Evolutionary conservation across 2,888 invertebrate genomes (phyloP), one percentile per base, ranked within the genome.

Genomic region (Tiphia femorata): DNA sequence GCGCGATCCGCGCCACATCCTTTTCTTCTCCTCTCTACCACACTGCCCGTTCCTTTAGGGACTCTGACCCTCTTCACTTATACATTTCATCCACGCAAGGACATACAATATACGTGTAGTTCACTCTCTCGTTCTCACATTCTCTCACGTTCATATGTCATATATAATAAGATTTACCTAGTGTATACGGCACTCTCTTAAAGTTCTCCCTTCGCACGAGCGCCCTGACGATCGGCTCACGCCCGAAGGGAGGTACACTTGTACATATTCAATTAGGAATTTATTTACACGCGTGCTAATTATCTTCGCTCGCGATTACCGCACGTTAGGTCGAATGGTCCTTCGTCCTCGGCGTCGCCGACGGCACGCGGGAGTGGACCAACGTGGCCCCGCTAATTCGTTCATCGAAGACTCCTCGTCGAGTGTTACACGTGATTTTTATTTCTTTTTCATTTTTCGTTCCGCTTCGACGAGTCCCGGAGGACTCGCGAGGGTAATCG

Each of bases 201-300:
- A 71, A n/a, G n/a, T 65, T 41, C 55, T 56, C 57, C 43, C 23
- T 53, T 33, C 51, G 29, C 20, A 17, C 20, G 37, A 41, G 47
- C 46, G 41, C 21, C 55, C 33, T 6, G 33, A 33, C 12, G 33
- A 33, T 33, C 8, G 12, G 12, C 33, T 33, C 12, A 12, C 2
- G 33, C 33, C 12, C 48, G 43, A 65, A 52, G 59, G 58, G n/a
- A n/a, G n/a, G n/a, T n/a, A n/a, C 70, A 72, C 68, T 79, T 79
- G 79, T 79, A 79, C 79, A 80, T 79, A 78, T 76, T 80, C 77
- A 33, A 68, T 78, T 79, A 79, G 80, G 79, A 79, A 80, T 80
- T 79, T 81, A 82, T 82, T 80, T 82, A 81, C 79, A 81, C 76
- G 75, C 81, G 75, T 80, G 78, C 78, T 78, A 79, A 78, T 66